phyloP scores from a whole-genome alignment of 1,140 invertebrate genomes.

The Papilio machaon region DNA sequence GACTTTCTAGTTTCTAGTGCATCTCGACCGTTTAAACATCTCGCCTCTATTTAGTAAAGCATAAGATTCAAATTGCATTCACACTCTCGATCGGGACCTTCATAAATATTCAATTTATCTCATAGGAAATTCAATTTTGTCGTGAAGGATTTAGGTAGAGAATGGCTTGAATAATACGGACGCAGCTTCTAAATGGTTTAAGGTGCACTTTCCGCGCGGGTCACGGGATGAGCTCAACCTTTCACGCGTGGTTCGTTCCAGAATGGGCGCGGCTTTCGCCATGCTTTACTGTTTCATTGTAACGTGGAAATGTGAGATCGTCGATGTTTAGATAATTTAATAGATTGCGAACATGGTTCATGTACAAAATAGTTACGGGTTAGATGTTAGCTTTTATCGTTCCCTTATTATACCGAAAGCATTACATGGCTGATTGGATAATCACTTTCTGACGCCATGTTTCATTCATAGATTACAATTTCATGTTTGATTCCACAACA shows the following conservation, averaged over 20 bases:
- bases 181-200: conserved; percentile 57
- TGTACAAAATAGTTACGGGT: conserved; percentile 1
- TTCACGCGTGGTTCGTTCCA: conserved; percentile 70
- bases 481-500: too few relatives aligned
- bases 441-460: not conserved
- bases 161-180: conserved; percentile 40
- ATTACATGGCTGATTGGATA: not conserved
- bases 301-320: conserved; percentile 44
- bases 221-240: conserved; percentile 77
- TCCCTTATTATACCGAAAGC: not conserved
- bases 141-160: conserved; percentile 50
- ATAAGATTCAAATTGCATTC: conserved; percentile 57
- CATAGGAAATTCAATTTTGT: conserved; percentile 46
- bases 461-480: too few relatives aligned
- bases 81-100: conserved; percentile 49
- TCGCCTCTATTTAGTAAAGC: conserved; percentile 47
- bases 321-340: conserved; percentile 56
- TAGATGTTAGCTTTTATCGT: not conserved
- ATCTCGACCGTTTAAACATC: conserved; percentile 37
- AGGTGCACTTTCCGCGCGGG: conserved; percentile 65
- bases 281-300: conserved; percentile 55
- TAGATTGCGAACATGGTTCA: conserved; percentile 39
- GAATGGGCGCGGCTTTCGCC: conserved; percentile 61
- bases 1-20: conserved; percentile 67
- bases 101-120: conserved; percentile 40